Evolutionary conservation across 2,113 vertebrate species (phyloP).

Genomic region (Ia io): DNA sequence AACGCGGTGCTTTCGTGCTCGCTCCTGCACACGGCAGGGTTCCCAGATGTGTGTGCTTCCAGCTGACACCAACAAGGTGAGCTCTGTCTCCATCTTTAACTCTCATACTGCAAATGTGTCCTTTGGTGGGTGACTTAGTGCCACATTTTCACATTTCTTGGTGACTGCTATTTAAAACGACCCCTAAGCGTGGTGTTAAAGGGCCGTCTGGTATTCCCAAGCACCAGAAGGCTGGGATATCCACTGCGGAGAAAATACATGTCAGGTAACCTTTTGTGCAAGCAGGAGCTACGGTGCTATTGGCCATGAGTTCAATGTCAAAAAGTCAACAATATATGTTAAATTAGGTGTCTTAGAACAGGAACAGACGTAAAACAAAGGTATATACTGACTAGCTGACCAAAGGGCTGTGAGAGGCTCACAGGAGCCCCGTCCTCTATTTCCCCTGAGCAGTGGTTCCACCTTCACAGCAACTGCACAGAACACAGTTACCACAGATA

Average conservation of each 20-base stretch:
- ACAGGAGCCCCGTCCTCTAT: not conserved
- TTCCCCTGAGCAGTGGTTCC: too few relatives aligned
- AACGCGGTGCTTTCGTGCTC: accelerated
- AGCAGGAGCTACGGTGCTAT: accelerated
- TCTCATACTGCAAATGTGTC: accelerated
- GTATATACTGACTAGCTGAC: not conserved
- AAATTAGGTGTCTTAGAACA: not conserved
- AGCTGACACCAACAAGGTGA: not conserved
- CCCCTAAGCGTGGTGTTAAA: not conserved
- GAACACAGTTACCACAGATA: too few relatives aligned
- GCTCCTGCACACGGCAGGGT: accelerated
- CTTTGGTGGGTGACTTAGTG: accelerated
- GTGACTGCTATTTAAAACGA: not conserved
- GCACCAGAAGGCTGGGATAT: not conserved
- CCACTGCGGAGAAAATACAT: not conserved
- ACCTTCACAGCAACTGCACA: not conserved
- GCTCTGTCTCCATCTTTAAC: not conserved
- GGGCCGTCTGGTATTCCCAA: not conserved
- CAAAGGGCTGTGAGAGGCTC: not conserved
- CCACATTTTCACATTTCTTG: not conserved
- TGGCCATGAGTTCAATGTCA: not conserved
- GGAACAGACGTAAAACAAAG: not conserved
- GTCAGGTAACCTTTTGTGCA: not conserved
- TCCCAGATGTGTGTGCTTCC: not conserved
- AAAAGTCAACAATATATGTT: not conserved